Evolutionary conservation across 2,888 invertebrate genomes (phyloP).

Genomic region (Dynastes hyllus): DNA sequence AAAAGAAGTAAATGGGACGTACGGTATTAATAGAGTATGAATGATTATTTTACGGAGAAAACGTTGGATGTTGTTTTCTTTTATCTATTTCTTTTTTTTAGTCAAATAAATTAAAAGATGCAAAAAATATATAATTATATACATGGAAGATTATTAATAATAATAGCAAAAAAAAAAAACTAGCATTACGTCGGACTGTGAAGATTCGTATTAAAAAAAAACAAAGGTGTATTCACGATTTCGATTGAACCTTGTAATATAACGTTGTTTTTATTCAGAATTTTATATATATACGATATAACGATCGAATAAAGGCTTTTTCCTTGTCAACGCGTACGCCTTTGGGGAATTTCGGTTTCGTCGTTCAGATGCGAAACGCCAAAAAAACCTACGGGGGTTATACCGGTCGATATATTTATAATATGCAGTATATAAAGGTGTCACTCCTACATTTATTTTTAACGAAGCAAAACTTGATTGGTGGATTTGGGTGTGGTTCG

Average conservation of each 20-base stretch:
- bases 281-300: constrained; percentile 49
- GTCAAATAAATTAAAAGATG: constrained; percentile 41
- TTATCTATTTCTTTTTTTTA: constrained; percentile 32
- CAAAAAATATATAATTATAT: constrained; percentile 21
- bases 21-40: background rate
- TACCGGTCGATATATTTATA: constrained; percentile 29
- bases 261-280: constrained; percentile 61
- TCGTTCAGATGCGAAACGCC: constrained; percentile 53
- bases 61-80: constrained; percentile 53
- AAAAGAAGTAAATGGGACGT: too few relatives aligned
- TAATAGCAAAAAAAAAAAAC: constrained; percentile 5
- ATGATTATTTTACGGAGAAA: constrained; percentile 32
- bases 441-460: constrained; percentile 60
- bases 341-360: constrained; percentile 61
- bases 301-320: constrained; percentile 26
- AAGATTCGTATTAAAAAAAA: constrained; percentile 51
- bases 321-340: background rate
- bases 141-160: constrained; percentile 12
- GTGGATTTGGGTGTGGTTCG: too few relatives aligned
- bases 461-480: too few relatives aligned
- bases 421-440: constrained; percentile 55
- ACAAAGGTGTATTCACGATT: constrained; percentile 56
- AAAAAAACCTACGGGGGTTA: too few relatives aligned
- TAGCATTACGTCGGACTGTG: constrained; percentile 52
- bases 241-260: constrained; percentile 60